These are phyloP conservation scores for Lasiurus cinereus DNA, from an alignment of 2,113 vertebrate genomes.

Conservation along the genomic window DNA sequence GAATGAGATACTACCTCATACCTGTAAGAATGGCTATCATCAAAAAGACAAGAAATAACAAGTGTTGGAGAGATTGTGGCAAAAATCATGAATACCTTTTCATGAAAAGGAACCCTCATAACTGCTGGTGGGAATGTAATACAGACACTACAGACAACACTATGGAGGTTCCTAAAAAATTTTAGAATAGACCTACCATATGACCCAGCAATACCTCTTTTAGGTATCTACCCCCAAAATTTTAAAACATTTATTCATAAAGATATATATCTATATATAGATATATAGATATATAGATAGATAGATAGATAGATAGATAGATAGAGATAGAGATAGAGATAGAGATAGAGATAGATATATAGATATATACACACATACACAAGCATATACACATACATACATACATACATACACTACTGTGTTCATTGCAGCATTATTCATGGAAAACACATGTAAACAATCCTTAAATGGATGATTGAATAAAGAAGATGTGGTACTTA, in stretches of 20 bases:
- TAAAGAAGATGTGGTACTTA: not conserved
- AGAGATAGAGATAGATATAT: too few species aligned
- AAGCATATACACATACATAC: too few species aligned
- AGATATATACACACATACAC: too few species aligned
- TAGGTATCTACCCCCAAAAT: not conserved
- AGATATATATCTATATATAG: too few species aligned
- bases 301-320: too few species aligned
- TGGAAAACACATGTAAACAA: not conserved
- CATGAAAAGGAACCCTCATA: not conserved
- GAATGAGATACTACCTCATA: not conserved
- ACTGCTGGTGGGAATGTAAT: not conserved
- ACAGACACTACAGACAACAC: not conserved
- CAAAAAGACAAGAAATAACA: not conserved
- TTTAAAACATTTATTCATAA: not conserved
- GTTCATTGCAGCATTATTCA: not conserved
- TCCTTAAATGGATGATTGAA: not conserved
- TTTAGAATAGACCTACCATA: not conserved
- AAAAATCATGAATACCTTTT: too few species aligned
- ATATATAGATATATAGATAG: too few species aligned
- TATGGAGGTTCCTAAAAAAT: not conserved
- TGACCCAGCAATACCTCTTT: not conserved
- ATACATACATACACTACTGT: not conserved
- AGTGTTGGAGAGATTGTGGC: not conserved
- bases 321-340: too few species aligned
- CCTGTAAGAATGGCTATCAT: not conserved